A percentile compares a stretch with the other conserved stretches of the same genome.
phyloP scores from a whole-genome alignment of 1,140 invertebrate genomes.

The Zaprionus ghesquierei region DNA sequence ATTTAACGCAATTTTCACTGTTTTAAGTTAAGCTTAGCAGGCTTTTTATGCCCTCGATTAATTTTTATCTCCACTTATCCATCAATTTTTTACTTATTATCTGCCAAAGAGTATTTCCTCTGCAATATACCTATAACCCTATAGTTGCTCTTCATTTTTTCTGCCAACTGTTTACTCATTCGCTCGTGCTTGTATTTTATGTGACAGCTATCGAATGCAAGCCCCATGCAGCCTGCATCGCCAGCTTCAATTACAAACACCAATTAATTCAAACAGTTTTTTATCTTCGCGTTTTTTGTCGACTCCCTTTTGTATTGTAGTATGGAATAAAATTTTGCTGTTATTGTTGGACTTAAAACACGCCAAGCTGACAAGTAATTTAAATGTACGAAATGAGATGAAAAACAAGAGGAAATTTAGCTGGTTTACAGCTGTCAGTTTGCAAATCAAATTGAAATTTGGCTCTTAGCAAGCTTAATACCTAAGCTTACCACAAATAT shows the following conservation, averaged over 20 bases:
- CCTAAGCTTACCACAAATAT: background rate
- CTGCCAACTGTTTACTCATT: slow-evolving; percentile 5
- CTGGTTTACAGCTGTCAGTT: background rate
- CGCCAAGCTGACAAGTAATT: background rate
- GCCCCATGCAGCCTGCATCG: background rate
- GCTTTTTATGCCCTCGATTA: too few species aligned
- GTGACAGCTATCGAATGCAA: slow-evolving; percentile 24
- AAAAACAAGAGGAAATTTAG: background rate
- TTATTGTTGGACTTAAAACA: background rate
- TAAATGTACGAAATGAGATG: background rate
- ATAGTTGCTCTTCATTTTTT: background rate
- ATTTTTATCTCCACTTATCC: background rate
- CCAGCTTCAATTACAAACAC: background rate
- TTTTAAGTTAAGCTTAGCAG: too few species aligned
- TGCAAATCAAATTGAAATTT: too few species aligned
- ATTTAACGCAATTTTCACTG: too few species aligned
- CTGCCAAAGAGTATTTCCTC: background rate
- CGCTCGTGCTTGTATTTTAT: slow-evolving; percentile 7
- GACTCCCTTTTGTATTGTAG: background rate
- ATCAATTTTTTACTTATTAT: too few species aligned
- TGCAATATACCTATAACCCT: background rate
- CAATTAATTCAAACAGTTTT: slow-evolving; percentile 1
- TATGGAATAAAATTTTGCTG: background rate
- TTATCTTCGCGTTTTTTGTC: background rate
- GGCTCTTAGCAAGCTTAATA: too few species aligned